Percentiles rank a stretch among this genome's conserved stretches.
Conservation (phyloP, 2,888 invertebrate genomes). For the Nasonia oneida region DNA sequence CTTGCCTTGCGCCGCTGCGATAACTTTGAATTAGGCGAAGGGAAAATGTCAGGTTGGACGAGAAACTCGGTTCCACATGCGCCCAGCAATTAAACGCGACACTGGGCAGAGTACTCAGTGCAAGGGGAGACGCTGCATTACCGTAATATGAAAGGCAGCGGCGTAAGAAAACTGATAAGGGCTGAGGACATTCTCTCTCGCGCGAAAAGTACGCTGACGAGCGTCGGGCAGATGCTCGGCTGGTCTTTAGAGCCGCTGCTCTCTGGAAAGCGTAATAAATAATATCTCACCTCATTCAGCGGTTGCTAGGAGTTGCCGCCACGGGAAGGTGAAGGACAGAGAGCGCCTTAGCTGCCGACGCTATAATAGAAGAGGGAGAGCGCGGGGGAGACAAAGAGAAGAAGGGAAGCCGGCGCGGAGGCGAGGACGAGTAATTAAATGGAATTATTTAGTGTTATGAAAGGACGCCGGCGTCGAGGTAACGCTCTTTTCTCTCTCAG, state of each 20-base stretch:
- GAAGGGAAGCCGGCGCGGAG: slow-evolving; percentile 59
- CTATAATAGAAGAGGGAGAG: not conserved
- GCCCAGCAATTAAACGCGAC: slow-evolving; percentile 33
- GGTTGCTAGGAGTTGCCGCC: slow-evolving; percentile 43
- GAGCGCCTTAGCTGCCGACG: slow-evolving; percentile 6
- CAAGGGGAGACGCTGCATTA: slow-evolving; percentile 10
- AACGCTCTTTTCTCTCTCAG: slow-evolving; percentile 34
- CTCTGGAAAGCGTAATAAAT: slow-evolving; percentile 70
- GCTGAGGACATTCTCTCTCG: not conserved
- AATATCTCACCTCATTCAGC: slow-evolving; percentile 67
- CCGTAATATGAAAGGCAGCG: slow-evolving; percentile 28
- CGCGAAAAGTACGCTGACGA: slow-evolving; percentile 26
- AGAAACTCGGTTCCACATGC: not conserved
- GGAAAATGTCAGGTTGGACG: too few relatives aligned
- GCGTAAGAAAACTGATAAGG: slow-evolving; percentile 44
- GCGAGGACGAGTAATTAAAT: slow-evolving; percentile 72
- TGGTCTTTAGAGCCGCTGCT: slow-evolving; percentile 59
- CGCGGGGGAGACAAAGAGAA: slow-evolving; percentile 21
- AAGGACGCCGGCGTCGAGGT: slow-evolving; percentile 62
- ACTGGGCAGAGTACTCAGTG: not conserved
- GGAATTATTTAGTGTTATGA: slow-evolving; percentile 74
- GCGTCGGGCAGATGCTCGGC: slow-evolving; percentile 40
- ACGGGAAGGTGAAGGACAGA: not conserved
- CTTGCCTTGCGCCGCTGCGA: slow-evolving; percentile 43
- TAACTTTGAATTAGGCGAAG: slow-evolving; percentile 47